Percentiles rank a stretch among this genome's conserved stretches.
These are phyloP conservation scores for Pseudopleuronectes americanus DNA, from an alignment of 2,797 vertebrate species.

Conservation along the genomic window DNA sequence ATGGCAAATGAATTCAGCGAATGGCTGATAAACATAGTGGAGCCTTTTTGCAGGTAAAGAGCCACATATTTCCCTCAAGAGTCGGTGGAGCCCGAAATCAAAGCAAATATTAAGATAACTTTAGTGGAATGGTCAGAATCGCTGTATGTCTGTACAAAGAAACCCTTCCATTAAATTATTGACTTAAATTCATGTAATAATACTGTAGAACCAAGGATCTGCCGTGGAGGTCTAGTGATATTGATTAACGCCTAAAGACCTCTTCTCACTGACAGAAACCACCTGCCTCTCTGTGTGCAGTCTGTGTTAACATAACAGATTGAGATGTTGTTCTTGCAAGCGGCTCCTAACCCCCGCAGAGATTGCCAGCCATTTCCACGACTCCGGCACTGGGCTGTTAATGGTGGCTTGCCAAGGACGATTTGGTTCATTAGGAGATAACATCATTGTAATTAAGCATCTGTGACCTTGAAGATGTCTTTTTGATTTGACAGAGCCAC, in stretches of 20 bases:
- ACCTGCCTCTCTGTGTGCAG: background rate
- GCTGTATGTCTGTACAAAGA: no score
- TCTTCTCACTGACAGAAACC: background rate
- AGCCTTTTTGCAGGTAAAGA: background rate
- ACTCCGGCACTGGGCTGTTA: slow-evolving; percentile 5
- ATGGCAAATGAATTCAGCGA: background rate
- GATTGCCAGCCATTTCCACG: slow-evolving; percentile 5
- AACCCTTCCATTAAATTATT: no score
- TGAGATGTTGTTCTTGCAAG: slow-evolving; percentile 10
- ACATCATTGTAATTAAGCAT: slow-evolving; percentile 58
- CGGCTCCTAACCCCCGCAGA: slow-evolving; percentile 22
- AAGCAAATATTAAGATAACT: background rate
- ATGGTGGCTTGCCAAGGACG: slow-evolving; percentile 37
- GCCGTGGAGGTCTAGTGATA: background rate
- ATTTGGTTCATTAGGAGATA: slow-evolving; percentile 59
- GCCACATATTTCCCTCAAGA: background rate
- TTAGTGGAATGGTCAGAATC: no score
- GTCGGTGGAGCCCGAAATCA: background rate
- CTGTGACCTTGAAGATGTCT: slow-evolving; percentile 55
- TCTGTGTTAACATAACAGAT: slow-evolving; percentile 1
- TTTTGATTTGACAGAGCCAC: slow-evolving; percentile 2
- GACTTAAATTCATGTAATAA: no score
- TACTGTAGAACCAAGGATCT: no score
- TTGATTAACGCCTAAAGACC: background rate
- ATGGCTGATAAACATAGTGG: background rate